Percentiles rank a stretch among this genome's conserved stretches.
Conservation (phyloP, 2,888 invertebrate genomes). For the Callimorpha dominula region DNA sequence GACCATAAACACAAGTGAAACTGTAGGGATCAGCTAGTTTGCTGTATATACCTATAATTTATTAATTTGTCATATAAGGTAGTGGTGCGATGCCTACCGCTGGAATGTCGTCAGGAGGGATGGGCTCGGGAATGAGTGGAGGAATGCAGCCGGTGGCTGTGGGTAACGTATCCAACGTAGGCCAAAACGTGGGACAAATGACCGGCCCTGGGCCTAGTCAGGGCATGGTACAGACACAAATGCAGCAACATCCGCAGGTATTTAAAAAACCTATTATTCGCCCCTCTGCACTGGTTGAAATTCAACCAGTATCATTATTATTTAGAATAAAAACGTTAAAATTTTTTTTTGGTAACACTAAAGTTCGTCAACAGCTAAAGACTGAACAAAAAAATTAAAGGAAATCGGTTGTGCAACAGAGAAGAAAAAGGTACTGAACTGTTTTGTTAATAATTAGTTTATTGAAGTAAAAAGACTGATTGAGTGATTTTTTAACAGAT, state of each 20-base stretch:
- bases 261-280: neutral
- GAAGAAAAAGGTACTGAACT: no score
- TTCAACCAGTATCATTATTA: neutral
- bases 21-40: no score
- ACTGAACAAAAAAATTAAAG: no score
- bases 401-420: no score
- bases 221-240: conserved; percentile 69
- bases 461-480: no score
- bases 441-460: no score
- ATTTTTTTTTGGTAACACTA: no score
- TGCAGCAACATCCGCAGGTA: conserved; percentile 76
- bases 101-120: conserved; percentile 58
- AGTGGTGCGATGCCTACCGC: conserved; percentile 51
- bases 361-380: no score
- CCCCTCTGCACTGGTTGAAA: neutral
- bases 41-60: neutral
- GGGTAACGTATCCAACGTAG: conserved; percentile 38
- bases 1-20: neutral
- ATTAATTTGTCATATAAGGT: conserved; percentile 31
- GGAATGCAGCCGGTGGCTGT: conserved; percentile 45
- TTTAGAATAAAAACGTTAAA: no score
- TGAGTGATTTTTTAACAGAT: no score
- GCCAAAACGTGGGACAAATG: conserved; percentile 50
- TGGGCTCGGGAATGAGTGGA: conserved; percentile 54
- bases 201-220: conserved; percentile 52